These are phyloP conservation scores for Ciconia boyciana DNA, from an alignment of 2,113 vertebrate genomes.

Conservation along the genomic window DNA sequence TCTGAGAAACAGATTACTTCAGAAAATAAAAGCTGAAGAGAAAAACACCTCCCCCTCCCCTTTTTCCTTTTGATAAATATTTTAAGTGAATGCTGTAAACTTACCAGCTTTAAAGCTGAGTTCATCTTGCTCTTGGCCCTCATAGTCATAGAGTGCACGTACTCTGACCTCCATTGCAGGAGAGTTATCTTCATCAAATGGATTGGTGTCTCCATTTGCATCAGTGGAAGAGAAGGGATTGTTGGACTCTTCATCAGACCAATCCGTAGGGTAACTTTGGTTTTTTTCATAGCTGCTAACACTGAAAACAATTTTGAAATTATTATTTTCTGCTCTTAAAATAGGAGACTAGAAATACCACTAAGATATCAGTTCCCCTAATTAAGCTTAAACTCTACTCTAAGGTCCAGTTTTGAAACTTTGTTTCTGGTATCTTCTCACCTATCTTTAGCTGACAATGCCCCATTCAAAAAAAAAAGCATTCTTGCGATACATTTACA, in stretches of 20 bases:
- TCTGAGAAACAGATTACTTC: not conserved
- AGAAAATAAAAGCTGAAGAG: not conserved
- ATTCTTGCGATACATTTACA: not conserved
- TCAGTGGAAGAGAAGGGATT: constrained; percentile 89
- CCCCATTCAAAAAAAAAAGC: not conserved
- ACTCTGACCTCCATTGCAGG: constrained; percentile 83
- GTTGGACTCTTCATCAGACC: constrained; percentile 90
- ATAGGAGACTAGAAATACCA: not conserved
- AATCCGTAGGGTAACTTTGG: constrained; percentile 79
- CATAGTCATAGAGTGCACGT: constrained; percentile 92
- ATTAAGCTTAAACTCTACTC: not conserved
- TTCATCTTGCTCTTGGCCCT: constrained; percentile 96
- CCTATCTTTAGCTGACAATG: not conserved
- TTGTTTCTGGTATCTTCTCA: not conserved
- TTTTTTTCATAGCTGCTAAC: constrained; percentile 87
- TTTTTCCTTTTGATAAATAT: not conserved
- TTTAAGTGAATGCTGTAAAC: not conserved
- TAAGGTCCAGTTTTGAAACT: not conserved
- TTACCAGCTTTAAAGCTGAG: constrained; percentile 95
- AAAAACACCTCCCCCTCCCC: not conserved
- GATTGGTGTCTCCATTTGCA: constrained; percentile 89
- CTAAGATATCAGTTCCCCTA: not conserved
- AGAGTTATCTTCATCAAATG: constrained; percentile 87
- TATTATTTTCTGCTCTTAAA: not conserved
- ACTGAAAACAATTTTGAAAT: constrained; percentile 53